These are phyloP conservation scores for Sesamia nonagrioides DNA, from an alignment of 1,140 invertebrate species.

Conservation along the genomic window DNA sequence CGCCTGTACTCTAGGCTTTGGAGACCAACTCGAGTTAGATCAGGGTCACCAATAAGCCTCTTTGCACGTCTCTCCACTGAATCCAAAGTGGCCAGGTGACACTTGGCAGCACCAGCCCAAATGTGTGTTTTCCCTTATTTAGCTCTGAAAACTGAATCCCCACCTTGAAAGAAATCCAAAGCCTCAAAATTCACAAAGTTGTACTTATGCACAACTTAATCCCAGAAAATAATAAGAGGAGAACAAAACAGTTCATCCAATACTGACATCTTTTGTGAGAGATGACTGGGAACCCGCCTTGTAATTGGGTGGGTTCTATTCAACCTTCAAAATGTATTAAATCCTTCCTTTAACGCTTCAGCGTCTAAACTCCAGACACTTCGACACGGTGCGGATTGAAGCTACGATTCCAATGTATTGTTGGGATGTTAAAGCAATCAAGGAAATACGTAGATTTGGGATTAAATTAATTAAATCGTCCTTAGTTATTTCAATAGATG, in stretches of 20 bases:
- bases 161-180: too few species aligned
- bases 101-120: too few species aligned
- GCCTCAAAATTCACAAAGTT: too few species aligned
- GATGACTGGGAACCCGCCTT: neutral
- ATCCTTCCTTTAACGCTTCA: constrained; percentile 29
- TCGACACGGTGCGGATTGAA: constrained; percentile 5
- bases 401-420: neutral
- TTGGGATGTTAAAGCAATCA: neutral
- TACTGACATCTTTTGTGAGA: neutral
- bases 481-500: too few species aligned
- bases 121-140: too few species aligned
- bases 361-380: neutral
- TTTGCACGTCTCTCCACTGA: too few species aligned
- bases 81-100: too few species aligned
- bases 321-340: constrained; percentile 32
- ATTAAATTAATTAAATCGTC: neutral
- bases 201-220: neutral
- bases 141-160: too few species aligned
- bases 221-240: neutral
- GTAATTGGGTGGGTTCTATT: constrained; percentile 23
- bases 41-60: too few species aligned
- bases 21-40: too few species aligned
- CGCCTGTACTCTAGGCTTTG: too few species aligned
- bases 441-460: neutral
- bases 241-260: neutral